Evolutionary conservation across 2,888 invertebrate species (phyloP).

Genomic region (Cyclophora punctaria): DNA sequence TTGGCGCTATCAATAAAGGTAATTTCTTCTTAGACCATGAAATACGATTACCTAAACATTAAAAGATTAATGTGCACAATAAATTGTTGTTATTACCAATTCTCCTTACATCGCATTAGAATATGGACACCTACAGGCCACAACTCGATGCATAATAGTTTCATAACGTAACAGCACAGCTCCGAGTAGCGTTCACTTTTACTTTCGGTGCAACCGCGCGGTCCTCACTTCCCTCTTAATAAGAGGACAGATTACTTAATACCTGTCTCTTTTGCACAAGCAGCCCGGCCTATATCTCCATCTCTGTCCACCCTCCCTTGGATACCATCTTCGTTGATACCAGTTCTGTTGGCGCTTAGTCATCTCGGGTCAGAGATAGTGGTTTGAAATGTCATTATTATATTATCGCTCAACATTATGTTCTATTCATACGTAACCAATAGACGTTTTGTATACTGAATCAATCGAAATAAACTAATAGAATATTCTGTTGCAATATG

Average conservation of each 20-base stretch:
- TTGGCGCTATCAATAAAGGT: too few relatives aligned
- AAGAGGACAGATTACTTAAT: conserved; percentile 37
- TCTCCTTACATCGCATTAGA: conserved; percentile 9
- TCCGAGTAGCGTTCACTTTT: conserved; percentile 59
- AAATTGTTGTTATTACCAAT: conserved; percentile 7
- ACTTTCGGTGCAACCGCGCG: conserved; percentile 53
- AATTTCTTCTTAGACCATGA: too few relatives aligned
- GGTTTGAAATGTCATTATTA: conserved; percentile 53
- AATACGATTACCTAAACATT: too few relatives aligned
- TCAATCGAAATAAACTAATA: conserved; percentile 23
- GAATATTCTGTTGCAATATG: conserved; percentile 32
- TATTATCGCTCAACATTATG: conserved; percentile 33
- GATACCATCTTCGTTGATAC: conserved; percentile 43
- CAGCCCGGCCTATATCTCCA: conserved; percentile 12
- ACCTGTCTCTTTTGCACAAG: conserved; percentile 33
- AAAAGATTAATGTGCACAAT: neutral
- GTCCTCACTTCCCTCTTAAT: conserved; percentile 50
- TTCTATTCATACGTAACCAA: conserved; percentile 25
- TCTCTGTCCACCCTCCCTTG: conserved; percentile 40
- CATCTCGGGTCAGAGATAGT: conserved; percentile 57
- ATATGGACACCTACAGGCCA: conserved; percentile 17
- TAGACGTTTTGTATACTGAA: neutral
- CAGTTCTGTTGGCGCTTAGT: conserved; percentile 59
- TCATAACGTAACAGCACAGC: conserved; percentile 37
- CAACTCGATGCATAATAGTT: conserved; percentile 31